phyloP scores from a whole-genome alignment of 2,797 vertebrate species.

The Zalophus californianus region DNA sequence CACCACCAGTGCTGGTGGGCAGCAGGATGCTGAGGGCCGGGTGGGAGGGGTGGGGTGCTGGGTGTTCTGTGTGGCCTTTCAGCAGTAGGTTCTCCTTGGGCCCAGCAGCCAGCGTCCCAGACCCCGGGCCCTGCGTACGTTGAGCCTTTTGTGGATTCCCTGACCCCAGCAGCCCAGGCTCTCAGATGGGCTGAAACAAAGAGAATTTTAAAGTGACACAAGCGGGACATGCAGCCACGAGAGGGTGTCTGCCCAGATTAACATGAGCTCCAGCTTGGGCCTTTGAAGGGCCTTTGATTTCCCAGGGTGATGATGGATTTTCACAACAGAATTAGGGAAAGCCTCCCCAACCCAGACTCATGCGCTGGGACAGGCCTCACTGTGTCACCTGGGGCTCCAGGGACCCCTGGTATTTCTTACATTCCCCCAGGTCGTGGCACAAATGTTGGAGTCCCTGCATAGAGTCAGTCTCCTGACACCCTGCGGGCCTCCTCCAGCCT shows the following conservation, averaged over 20 bases:
- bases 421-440: not conserved
- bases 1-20: fast-evolving
- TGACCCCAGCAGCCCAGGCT: not conserved
- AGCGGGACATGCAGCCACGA: conserved; percentile 2
- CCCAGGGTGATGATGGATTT: conserved; percentile 33
- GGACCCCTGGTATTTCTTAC: not conserved
- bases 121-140: not conserved
- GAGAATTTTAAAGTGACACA: conserved; percentile 60
- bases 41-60: no score
- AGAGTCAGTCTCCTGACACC: fast-evolving
- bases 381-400: not conserved
- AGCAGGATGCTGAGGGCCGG: fast-evolving
- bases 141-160: not conserved
- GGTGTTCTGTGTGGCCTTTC: not conserved
- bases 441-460: fast-evolving
- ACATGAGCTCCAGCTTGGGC: not conserved
- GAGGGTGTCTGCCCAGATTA: conserved; percentile 42
- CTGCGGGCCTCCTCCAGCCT: not conserved
- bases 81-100: not conserved
- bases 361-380: fast-evolving
- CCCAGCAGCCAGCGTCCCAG: not conserved
- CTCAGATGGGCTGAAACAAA: conserved; percentile 9
- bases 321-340: conserved; percentile 53
- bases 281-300: conserved; percentile 41
- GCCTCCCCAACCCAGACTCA: not conserved